Conservation (phyloP, 2,888 invertebrate species). For the Lagria hirta region DNA sequence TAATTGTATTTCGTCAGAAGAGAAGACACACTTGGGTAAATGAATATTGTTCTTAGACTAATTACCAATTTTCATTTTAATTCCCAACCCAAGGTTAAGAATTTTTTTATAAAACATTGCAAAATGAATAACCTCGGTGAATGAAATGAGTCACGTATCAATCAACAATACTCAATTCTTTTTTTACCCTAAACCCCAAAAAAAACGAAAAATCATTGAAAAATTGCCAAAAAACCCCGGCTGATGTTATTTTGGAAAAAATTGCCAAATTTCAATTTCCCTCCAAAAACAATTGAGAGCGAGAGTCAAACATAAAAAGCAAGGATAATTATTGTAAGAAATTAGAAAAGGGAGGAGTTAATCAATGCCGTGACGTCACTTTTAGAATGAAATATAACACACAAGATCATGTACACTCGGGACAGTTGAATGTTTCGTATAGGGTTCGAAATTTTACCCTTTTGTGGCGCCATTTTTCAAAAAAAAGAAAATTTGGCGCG, state of each 20-base stretch:
- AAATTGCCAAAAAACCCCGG: slow-evolving; percentile 1
- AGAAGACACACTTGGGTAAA: no score
- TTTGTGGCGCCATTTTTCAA: slow-evolving; percentile 11
- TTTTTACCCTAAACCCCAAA: slow-evolving; percentile 6
- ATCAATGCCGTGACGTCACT: slow-evolving; percentile 46
- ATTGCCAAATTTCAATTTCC: no score
- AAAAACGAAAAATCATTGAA: background rate
- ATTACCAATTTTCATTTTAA: slow-evolving; percentile 25
- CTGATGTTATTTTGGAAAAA: slow-evolving; percentile 12
- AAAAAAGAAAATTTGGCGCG: slow-evolving; percentile 1
- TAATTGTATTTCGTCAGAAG: no score
- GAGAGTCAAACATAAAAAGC: slow-evolving; percentile 34
- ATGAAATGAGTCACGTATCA: slow-evolving; percentile 23
- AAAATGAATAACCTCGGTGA: slow-evolving; percentile 29
- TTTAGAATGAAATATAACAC: slow-evolving; percentile 42
- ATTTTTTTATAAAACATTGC: slow-evolving; percentile 26
- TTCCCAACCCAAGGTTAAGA: slow-evolving; percentile 23
- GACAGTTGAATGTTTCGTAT: no score
- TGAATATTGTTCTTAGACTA: slow-evolving; percentile 17
- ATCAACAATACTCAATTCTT: slow-evolving; percentile 8
- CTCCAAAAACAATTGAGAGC: slow-evolving; percentile 13
- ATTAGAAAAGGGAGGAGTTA: slow-evolving; percentile 45
- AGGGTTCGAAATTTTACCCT: no score
- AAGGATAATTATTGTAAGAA: slow-evolving; percentile 41
- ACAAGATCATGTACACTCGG: slow-evolving; percentile 34